phyloP scores from a whole-genome alignment of 53 echinoderm and acorn worm species.

The Luidia sarsii region DNA sequence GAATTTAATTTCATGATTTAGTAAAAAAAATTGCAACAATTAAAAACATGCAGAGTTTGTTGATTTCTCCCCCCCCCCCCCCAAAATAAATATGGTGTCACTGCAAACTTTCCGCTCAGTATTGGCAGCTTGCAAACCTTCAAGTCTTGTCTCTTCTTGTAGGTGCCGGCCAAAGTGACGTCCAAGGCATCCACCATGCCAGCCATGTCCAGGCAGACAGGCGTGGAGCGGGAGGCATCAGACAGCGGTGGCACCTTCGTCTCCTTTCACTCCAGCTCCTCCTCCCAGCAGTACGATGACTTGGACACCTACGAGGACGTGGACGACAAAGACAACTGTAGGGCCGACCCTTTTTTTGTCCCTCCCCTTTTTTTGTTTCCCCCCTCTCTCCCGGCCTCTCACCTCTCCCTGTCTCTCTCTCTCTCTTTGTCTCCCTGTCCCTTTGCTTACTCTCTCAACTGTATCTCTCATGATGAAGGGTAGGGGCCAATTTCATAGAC shows the following conservation, averaged over 20 bases:
- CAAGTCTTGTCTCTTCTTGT: not conserved
- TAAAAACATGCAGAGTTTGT: too few relatives aligned
- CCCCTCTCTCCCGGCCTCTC: not conserved
- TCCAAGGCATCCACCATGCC: slow-evolving; percentile 28
- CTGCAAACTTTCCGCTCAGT: too few relatives aligned
- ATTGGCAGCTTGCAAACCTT: too few relatives aligned
- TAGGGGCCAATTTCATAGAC: too few relatives aligned
- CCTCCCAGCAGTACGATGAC: slow-evolving; percentile 24
- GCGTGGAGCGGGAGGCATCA: slow-evolving; percentile 27
- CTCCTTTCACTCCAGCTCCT: slow-evolving; percentile 25
- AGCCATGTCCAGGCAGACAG: not conserved
- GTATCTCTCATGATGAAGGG: not conserved
- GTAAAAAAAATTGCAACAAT: too few relatives aligned
- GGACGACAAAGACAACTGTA: slow-evolving; percentile 14
- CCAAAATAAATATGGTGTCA: too few relatives aligned
- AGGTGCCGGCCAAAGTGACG: not conserved
- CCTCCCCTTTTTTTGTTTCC: not conserved
- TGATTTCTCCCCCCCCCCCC: too few relatives aligned
- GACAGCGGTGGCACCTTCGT: slow-evolving; percentile 54
- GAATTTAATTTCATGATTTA: too few relatives aligned
- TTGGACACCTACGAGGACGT: not conserved
- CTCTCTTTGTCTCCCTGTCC: too few relatives aligned
- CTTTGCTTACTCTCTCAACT: not conserved
- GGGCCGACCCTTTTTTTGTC: not conserved
- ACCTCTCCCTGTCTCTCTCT: too few relatives aligned